Base-by-base conservation (phyloP, 2,113 vertebrate species). In the Calypte anna region DNA sequence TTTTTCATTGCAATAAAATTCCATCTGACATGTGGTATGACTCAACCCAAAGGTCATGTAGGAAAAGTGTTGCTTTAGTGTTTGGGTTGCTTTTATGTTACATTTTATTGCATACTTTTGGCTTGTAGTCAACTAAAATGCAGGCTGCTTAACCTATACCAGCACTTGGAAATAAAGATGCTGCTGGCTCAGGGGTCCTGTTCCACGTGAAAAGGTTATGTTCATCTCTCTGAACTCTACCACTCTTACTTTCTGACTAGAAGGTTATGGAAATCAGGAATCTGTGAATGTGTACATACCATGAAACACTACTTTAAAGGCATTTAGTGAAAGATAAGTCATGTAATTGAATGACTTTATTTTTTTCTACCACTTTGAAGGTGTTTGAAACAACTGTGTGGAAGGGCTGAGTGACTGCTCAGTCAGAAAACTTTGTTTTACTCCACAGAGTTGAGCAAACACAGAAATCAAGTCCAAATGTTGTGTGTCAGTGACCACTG, bases 61-160 rank as follows among this genome's bases (percentile, higher is more conserved):
- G 51, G 51, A 92, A 77, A 63, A 93, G 88, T 57, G 61, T 3
- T 70, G 12, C 80, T 69, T 55, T 30, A 90, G 92, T 51, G 59
- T 33, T 51, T 27, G 19, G 87, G 70, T 27, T 62, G 54, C 92
- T 93, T 93, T 96, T 48, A 73, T 68, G 72, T 82, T 86, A 2
- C 20, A 9, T 90, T 96, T 96, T 88, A 92, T 70, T 54, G 48
- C 73, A 27, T 33, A 5, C 69, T 78, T 46, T 77, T 95, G 91
- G 76, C 88, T 33, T 46, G 27, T 7, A 20, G 57, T 63, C 14
- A n/a, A 40, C 38, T 38, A 17, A 70, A 82, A 7, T 2, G 20
- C 82, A 69, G 69, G 51, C 68, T 82, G 48, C 25, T 78, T 64
- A 77, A 24, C 30, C 21, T 33, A 1, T 36, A 76, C 68, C 92